A percentile compares a stretch with the other conserved stretches of the same genome.
These are phyloP conservation scores for Drosophila stalkeri DNA, from an alignment of 2,888 invertebrate species.

Conservation along the genomic window DNA sequence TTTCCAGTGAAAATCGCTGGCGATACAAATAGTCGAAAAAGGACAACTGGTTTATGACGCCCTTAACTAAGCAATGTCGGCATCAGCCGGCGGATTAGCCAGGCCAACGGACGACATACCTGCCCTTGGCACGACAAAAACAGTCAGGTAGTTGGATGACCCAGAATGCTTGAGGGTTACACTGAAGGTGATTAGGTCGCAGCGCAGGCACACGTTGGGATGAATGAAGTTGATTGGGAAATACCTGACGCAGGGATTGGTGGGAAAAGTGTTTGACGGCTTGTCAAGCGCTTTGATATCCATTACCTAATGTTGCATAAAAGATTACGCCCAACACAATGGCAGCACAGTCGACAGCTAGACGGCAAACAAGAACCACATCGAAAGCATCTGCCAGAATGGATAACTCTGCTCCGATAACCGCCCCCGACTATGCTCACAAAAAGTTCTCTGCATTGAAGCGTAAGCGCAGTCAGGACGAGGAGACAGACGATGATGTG, in stretches of 20 bases:
- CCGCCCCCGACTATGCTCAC: conserved; percentile 47
- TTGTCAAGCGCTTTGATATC: conserved; percentile 24
- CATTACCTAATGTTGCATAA: conserved; percentile 76
- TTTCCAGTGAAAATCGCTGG: conserved; percentile 66
- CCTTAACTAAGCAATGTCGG: conserved; percentile 26
- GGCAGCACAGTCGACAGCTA: conserved; percentile 43
- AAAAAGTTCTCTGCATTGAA: conserved; percentile 65
- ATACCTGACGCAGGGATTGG: conserved; percentile 61
- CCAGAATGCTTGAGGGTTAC: not conserved
- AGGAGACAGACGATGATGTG: conserved; percentile 64
- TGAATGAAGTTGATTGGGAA: conserved; percentile 75
- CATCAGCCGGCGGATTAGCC: conserved; percentile 59
- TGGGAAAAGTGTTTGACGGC: conserved; percentile 58
- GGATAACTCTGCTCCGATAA: conserved; percentile 12
- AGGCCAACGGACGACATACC: conserved; percentile 18
- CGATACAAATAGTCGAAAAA: conserved; percentile 46
- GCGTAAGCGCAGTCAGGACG: conserved; percentile 61
- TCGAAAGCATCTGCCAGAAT: conserved; percentile 24
- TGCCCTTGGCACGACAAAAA: conserved; percentile 17
- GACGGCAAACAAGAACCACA: conserved; percentile 42
- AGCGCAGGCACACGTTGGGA: conserved; percentile 56
- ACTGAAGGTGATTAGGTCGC: conserved; percentile 50
- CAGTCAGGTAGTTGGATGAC: conserved; percentile 33
- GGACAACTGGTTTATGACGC: conserved; percentile 78
- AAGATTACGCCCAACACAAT: conserved; percentile 51